Evolutionary conservation across 2,113 vertebrate species (phyloP), one percentile per base, ranked within the genome.

Genomic region (Indicator maculatus): DNA sequence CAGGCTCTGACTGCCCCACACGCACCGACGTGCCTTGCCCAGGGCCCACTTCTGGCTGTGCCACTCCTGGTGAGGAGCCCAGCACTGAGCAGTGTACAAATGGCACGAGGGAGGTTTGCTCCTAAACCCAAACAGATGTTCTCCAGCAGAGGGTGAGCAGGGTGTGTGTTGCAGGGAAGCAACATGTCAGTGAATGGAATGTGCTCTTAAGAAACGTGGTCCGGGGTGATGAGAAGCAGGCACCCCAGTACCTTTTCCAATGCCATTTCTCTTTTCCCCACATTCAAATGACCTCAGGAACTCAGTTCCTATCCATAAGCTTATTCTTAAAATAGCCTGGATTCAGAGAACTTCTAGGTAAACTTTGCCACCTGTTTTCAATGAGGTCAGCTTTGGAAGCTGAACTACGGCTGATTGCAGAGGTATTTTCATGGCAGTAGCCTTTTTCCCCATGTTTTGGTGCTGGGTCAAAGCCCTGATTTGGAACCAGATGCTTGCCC

Each of bases 1-100:
- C 36, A 73, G 56, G 9, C 31, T 50, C 44, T 8, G 23, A 0
- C 70, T 82, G 65, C 71, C 8, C 60, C 24, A 0, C 0, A 0
- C 4, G 30, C 71, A 15, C 47, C 50, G 2, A 1, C 28, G 23
- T 66, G 58, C 63, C 53, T 66, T 86, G 30, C 39, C 56, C 39
- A 33, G 3, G 16, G 64, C 28, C 72, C 60, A 12, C 17, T 64
- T 45, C 72, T 89, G 82, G 6, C 65, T 50, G 6, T 17, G 3
- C 38, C n/a, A 7, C n/a, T 79, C 59, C 74, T 45, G 21, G 21
- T 50, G 47, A 63, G 30, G 83, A 52, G 9, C 4, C 23, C 33
- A 71, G 12, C 45, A 39, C 18, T 41, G 36, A 69, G 13, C 24
- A 30, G n/a, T 30, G 58, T 27, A 9, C n/a, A 41, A 39, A 59